Base-by-base conservation (phyloP, 2,113 vertebrate species). In the Sorex araneus region DNA sequence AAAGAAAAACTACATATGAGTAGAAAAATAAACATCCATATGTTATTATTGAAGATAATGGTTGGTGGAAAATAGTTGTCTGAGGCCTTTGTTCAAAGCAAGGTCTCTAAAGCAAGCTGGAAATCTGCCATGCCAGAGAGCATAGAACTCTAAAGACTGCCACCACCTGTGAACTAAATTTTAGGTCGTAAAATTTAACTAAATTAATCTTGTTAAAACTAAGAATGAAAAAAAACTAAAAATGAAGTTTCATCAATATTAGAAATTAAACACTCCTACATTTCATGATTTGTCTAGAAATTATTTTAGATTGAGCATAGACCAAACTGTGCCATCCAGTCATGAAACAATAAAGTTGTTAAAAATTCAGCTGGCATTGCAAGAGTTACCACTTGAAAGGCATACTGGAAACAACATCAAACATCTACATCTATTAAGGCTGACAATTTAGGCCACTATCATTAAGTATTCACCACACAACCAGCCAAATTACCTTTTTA, bases 381-480 rank as follows among this genome's bases (percentile, higher is more conserved):
- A 85, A 73, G 86, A 16, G 8, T 34, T 70, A 79, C 21, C 40
- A 30, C 6, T 63, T 50, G 5, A 8, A 76, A 89, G 76, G 27
- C 3, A 73, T 43, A 10, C 10, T 32, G 8, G 69, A 84, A 79
- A 19, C 60, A 19, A 57, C 50, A 78, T 28, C 32, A 76, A 78
- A 74, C 21, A 34, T 3, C 23, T 11, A 45, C 19, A 32, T 82
- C 43, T 87, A 40, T 32, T 87, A 87, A 84, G n/a, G 70, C 10
- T 8, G 50, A 25, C 4, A 47, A 69, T 67, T 66, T 13, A 54
- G 25, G 1, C 2, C 2, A 34, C 21, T 63, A 10, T 6, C 40
- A 43, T 57, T 82, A 82, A 82, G 84, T 82, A 92, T 50, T 90
- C 75, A 74, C 45, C 75, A 16, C 15, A n/a, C 27, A 92, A 76